Base-by-base conservation (phyloP, 2,113 vertebrate genomes). In the Manacus vitellinus region DNA sequence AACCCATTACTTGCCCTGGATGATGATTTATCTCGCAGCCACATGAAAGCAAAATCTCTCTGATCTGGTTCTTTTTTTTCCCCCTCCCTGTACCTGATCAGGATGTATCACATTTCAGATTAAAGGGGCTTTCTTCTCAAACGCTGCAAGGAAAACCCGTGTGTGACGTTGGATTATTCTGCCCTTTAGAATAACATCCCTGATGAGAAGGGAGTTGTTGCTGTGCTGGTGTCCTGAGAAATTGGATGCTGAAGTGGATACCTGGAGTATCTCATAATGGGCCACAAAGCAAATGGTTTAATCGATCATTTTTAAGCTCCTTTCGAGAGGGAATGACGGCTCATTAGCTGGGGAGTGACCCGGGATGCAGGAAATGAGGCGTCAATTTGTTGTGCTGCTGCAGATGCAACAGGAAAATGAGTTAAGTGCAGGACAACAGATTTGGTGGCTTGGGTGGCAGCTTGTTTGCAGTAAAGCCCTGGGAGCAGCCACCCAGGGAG, bases 21-120 rank as follows among this genome's bases (percentile, higher is more conserved):
- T 47, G 30, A n/a, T 65, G 79, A 67, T 68, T 75, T 74, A 80
- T 91, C 68, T 81, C 37, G 58, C 12, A 61, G 58, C 66, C 86
- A 76, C n/a, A 23, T 79, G 56, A 91, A 94, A 96, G 91, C 20
- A 85, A 91, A 88, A 92, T 68, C 52, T 77, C 84, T 96, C 77
- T 79, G 30, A 83, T 90, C 54, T 63, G n/a, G 13, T 37, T 25
- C 20, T 47, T 59, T 33, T 25, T 27, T 25, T 24, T 11, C 4
- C 1, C 4, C 1, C 8, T 2, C 27, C 6, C 49, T 5, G 3
- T 43, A 82, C 33, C 71, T 73, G 66, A 70, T 85, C 55, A 62
- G 74, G 51, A 62, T 58, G n/a, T 56, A 41, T 49, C 56, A 12
- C 59, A 67, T 71, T 67, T 81, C 68, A 81, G 56, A 89, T 87